Evolutionary conservation across 2,888 invertebrate species (phyloP), one percentile per base, ranked within the genome.

Genomic region (Drosophila mettleri): DNA sequence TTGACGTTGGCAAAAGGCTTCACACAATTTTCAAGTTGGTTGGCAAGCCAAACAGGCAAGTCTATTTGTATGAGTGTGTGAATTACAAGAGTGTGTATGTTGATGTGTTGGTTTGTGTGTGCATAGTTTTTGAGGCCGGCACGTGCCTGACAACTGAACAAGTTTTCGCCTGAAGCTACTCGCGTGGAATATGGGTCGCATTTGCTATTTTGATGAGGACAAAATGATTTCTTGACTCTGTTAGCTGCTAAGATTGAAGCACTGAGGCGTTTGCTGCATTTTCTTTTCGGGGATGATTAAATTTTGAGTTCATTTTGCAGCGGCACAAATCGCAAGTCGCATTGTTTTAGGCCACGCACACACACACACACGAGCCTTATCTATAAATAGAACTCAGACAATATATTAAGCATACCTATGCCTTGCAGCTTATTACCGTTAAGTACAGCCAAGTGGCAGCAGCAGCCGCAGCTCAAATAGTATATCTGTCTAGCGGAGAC

Each of bases 101-200:
- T n/a, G n/a, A n/a, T n/a, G n/a, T n/a, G n/a, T n/a, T n/a, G n/a
- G 24, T 71, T 39, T 61, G 52, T 55, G 51, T n/a, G 29, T 39
- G 24, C 46, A 48, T 39, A 46, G 57, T 29, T 65, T 69, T 55
- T 66, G 58, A 60, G 63, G 65, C 59, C 58, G 57, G 74, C 81
- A 86, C 80, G 79, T 78, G 84, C 78, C 68, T 71, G 67, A 39
- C 66, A 58, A 43, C 16, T 41, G 38, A 55, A 48, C 38, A 46
- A 62, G 70, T 59, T 63, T 41, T 31, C 16, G 69, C 71, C 66
- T 75, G 69, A 53, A 69, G 66, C 61, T 34, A 24, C 39, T 51
- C 38, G 48, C 43, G 22, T 51, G 63, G 62, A 79, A 86, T 87
- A 83, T 88, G 80, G 89, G 76, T 80, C 89, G 80, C 66, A 79